These are phyloP conservation scores for Himalopsyche japonica DNA, from an alignment of 2,888 invertebrate genomes.

Conservation along the genomic window DNA sequence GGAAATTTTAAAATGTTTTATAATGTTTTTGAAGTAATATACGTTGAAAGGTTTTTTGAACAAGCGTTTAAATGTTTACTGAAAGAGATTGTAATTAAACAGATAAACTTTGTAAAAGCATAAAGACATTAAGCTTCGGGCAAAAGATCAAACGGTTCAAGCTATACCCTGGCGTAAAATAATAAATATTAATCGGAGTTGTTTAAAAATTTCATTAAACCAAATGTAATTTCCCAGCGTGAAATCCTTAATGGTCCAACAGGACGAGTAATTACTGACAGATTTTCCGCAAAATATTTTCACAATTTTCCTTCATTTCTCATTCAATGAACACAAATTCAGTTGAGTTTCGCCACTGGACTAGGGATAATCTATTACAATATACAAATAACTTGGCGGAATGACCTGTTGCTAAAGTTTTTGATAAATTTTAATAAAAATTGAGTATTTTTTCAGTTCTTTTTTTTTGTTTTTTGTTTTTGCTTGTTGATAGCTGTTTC, in stretches of 20 bases:
- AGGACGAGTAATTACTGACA: not conserved
- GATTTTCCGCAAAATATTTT: slow-evolving; percentile 8
- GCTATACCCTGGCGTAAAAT: not conserved
- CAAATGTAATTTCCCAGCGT: not conserved
- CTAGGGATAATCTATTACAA: not conserved
- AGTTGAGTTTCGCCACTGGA: not conserved
- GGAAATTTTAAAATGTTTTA: no score
- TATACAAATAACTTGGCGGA: not conserved
- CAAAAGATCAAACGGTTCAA: not conserved
- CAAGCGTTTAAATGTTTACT: not conserved
- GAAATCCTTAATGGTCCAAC: not conserved
- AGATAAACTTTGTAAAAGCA: not conserved
- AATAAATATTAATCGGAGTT: not conserved
- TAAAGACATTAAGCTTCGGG: not conserved
- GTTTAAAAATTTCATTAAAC: not conserved
- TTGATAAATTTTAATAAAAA: no score
- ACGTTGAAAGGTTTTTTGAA: not conserved
- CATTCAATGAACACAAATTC: slow-evolving; percentile 17
- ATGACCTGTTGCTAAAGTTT: no score
- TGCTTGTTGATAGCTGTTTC: no score
- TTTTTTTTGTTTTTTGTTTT: no score
- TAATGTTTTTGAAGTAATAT: no score
- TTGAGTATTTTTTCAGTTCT: no score
- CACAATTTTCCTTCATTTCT: slow-evolving; percentile 9
- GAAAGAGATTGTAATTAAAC: not conserved